Base-by-base conservation (phyloP, 2,797 vertebrate genomes). In the Macrochelys suwanniensis region DNA sequence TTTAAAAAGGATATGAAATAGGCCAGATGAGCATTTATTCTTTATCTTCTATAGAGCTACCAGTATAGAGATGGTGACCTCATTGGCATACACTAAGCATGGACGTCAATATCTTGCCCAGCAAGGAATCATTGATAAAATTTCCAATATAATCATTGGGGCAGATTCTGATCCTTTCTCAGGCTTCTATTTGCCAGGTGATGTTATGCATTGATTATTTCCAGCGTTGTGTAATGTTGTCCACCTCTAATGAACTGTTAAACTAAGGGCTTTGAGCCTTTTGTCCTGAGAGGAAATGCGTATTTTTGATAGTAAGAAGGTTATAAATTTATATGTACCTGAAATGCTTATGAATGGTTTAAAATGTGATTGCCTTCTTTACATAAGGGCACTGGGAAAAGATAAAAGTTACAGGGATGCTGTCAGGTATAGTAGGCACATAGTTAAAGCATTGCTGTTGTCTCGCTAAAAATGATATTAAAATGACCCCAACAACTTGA, bases 181-280 rank as follows among this genome's bases (percentile, higher is more conserved):
- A n/a, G 98, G 98, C 89, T 99, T 99, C 94, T 99, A 99, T 96
- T 97, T 99, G 90, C 99, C 99, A 97, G 99, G 99, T 99, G 84
- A 91, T 80, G 0, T 56, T 61, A 11, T 7, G 16, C 2, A 1
- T 9, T 88, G 37, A 85, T 19, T 51, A 23, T 79, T 79, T 3
- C 47, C 6, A 12, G 4, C 80, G 1, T 42, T 78, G 68, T 42
- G 25, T 74, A 21, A 50, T 53, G 25, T 59, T 57, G 28, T 37
- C n/a, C 87, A 28, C 4, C 81, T 88, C 33, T 59, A 23, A 5
- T 19, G 0, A 0, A 2, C 15, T 37, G 11, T 26, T 59, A 7
- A 56, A 3, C 0, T 21, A 28, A 4, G 59, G 80, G 16, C 1
- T 80, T 0, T 3, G 3, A 2, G 71, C 5, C 45, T 13, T 81